Evolutionary conservation across 92 coral and sea anemone genomes (phyloP).

Genomic region (Parazoanthus swiftii): DNA sequence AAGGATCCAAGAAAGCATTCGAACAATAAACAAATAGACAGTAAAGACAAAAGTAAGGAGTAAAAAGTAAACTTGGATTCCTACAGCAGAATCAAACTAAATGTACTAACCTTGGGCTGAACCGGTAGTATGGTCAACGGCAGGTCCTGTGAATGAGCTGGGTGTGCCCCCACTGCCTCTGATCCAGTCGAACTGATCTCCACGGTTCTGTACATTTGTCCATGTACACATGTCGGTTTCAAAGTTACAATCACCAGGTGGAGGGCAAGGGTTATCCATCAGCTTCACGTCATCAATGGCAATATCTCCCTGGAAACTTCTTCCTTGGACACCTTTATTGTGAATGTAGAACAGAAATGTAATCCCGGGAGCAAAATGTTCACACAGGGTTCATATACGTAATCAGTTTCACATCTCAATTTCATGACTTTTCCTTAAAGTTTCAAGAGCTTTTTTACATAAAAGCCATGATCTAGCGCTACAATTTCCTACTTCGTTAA

Average conservation of each 20-base stretch:
- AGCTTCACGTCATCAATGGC: constrained; percentile 87
- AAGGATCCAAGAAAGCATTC: background rate
- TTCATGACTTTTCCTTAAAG: no score
- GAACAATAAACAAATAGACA: background rate
- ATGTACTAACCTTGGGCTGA: constrained; percentile 61
- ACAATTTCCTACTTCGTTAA: no score
- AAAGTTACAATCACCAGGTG: constrained; percentile 88
- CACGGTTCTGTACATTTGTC: constrained; percentile 63
- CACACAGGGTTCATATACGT: no score
- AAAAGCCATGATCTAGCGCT: no score
- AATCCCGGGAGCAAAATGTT: background rate
- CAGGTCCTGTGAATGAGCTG: constrained; percentile 81
- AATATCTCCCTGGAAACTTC: constrained; percentile 80
- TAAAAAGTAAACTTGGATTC: background rate
- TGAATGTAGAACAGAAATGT: background rate
- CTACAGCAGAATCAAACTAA: background rate
- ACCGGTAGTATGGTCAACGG: constrained; percentile 81
- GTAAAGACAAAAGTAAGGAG: background rate
- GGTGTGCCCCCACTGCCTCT: constrained; percentile 77
- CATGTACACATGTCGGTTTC: constrained; percentile 90
- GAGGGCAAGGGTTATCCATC: constrained; percentile 84
- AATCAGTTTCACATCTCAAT: no score
- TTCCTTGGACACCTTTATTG: constrained; percentile 59
- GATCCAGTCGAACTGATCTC: constrained; percentile 92
- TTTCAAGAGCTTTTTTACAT: no score